Base-by-base conservation (phyloP, 2,888 invertebrate genomes). In the Cordilura impudica region DNA sequence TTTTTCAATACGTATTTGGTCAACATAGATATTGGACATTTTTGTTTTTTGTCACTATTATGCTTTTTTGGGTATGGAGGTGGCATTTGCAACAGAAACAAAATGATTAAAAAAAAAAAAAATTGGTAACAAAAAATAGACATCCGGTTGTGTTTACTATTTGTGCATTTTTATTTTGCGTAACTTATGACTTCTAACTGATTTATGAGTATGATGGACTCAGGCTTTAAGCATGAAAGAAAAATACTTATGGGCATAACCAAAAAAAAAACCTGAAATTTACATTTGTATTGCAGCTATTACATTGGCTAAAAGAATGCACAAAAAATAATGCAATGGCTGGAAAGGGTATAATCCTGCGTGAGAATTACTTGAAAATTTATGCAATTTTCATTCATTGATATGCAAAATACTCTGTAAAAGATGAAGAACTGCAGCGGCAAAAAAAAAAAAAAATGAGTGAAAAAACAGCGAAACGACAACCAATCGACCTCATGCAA, bases 181-280 rank as follows among this genome's bases (percentile, higher is more conserved):
- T 39, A 76, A 76, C 69, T 74, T 63, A 56, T 67, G 82, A 82
- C 83, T 85, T 78, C 54, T 83, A 84, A 84, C 86, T 88, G 88
- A 88, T 88, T 88, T 88, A 88, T 88, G 88, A 84, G 78, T 81
- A 85, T 88, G 88, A 88, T 85, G 86, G 86, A 86, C 86, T 84
- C 73, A 70, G 70, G 78, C 78, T 66, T 78, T 45, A 49, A 70
- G 19, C 72, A 76, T n/a, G 60, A 51, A 76, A 80, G 80, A n/a
- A n/a, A n/a, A n/a, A n/a, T n/a, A n/a, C n/a, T n/a, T n/a, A n/a
- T 73, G 72, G 56, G 67, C 63, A 53, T 53, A 31, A 26, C 12
- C 21, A 31, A 39, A 3, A 67, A 53, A 73, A 63, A 63, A 65
- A 47, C 49, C 39, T 47, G 3, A 61, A 56, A 71, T 75, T 74